phyloP scores from a whole-genome alignment of 2,797 vertebrate species.

The Myotis daubentonii region DNA sequence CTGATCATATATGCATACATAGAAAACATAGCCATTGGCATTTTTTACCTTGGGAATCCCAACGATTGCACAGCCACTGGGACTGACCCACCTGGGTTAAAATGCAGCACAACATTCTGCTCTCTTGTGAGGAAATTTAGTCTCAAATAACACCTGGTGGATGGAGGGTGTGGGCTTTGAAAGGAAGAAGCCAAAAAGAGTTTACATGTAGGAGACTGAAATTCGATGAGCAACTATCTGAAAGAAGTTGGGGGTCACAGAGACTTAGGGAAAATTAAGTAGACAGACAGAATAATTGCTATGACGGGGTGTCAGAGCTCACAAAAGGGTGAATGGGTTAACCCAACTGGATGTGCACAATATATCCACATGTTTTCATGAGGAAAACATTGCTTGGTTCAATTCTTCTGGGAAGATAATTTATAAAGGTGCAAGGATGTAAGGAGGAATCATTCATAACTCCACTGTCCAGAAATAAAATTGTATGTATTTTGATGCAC shows the following conservation, averaged over 20 bases:
- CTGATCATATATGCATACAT: neutral
- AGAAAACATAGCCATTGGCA: neutral
- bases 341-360: too few relatives aligned
- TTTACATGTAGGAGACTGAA: neutral
- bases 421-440: neutral
- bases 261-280: neutral
- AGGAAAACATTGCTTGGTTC: neutral
- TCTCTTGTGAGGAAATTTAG: neutral
- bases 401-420: neutral
- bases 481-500: neutral
- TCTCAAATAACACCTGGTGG: neutral
- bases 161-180: neutral
- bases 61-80: neutral
- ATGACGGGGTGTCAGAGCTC: neutral
- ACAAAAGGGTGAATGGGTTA: neutral
- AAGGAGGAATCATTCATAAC: neutral
- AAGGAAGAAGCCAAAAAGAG: neutral
- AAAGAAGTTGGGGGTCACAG: neutral
- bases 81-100: neutral
- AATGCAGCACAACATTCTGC: neutral
- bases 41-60: neutral
- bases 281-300: neutral
- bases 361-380: neutral
- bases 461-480: neutral
- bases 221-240: neutral